These are phyloP conservation scores for Florisuga fusca DNA, from an alignment of 2,797 vertebrate genomes.

Conservation along the genomic window DNA sequence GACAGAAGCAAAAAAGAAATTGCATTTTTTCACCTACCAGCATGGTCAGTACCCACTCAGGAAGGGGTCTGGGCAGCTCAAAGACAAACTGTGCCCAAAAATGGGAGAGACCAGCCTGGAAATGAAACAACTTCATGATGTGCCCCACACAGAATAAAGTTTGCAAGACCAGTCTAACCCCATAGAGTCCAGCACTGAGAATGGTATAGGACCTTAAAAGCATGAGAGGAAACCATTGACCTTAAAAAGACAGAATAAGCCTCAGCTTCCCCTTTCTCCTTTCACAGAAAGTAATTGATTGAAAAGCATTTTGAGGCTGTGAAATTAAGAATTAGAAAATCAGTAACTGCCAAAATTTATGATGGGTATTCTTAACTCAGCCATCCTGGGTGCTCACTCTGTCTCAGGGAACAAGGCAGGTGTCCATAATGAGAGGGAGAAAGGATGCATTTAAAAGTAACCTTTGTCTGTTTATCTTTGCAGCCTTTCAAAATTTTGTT, in stretches of 20 bases:
- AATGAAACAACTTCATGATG: background rate
- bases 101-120: background rate
- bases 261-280: background rate
- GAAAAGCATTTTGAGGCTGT: accelerated
- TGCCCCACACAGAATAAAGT: background rate
- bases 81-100: background rate
- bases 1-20: background rate
- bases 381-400: background rate
- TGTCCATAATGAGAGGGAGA: background rate
- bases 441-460: background rate
- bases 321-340: background rate
- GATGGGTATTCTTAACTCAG: background rate
- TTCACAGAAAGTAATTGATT: background rate
- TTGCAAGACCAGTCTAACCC: background rate
- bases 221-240: background rate
- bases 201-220: background rate
- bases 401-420: background rate
- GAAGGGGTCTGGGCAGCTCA: background rate
- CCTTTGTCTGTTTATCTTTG: background rate
- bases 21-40: background rate
- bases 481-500: background rate
- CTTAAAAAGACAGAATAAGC: background rate
- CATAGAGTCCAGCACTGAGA: background rate
- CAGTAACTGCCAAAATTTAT: background rate
- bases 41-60: accelerated